Evolutionary conservation across 1,140 invertebrate genomes (phyloP).

Genomic region (Reticulitermes speratus): DNA sequence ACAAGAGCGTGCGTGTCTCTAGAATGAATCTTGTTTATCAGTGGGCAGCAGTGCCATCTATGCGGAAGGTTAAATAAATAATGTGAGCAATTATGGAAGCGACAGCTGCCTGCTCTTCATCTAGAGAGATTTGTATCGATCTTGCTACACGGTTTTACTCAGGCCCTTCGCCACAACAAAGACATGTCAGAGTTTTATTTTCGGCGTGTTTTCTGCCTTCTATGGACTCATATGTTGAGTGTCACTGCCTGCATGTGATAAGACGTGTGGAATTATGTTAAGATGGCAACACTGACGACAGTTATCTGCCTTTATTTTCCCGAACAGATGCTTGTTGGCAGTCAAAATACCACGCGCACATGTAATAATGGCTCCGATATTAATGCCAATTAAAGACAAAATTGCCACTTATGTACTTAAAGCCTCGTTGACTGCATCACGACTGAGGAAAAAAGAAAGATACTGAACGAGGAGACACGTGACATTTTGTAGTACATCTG

Average conservation of each 20-base stretch:
- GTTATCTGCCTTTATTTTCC: background rate
- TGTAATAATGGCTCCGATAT: conserved; percentile 7
- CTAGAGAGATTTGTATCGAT: background rate
- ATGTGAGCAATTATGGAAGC: background rate
- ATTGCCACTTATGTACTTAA: conserved; percentile 27
- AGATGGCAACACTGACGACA: background rate
- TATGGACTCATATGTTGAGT: too few relatives aligned
- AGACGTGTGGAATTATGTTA: background rate
- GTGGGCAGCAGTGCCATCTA: background rate
- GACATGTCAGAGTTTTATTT: too few relatives aligned
- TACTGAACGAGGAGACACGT: background rate
- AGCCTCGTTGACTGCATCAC: background rate
- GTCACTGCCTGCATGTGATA: background rate
- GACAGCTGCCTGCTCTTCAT: background rate
- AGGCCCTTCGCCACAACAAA: background rate
- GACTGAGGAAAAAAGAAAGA: background rate
- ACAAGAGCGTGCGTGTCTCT: background rate
- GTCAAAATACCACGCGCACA: conserved; percentile 28
- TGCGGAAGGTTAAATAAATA: conserved; percentile 14
- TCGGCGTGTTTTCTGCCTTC: too few relatives aligned
- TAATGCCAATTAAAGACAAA: conserved; percentile 23
- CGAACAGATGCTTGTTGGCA: background rate
- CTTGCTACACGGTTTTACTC: background rate
- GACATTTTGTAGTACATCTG: background rate
- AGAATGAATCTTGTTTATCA: background rate